Base-by-base conservation (phyloP, 1,140 invertebrate genomes). In the Antheraea pernyi region DNA sequence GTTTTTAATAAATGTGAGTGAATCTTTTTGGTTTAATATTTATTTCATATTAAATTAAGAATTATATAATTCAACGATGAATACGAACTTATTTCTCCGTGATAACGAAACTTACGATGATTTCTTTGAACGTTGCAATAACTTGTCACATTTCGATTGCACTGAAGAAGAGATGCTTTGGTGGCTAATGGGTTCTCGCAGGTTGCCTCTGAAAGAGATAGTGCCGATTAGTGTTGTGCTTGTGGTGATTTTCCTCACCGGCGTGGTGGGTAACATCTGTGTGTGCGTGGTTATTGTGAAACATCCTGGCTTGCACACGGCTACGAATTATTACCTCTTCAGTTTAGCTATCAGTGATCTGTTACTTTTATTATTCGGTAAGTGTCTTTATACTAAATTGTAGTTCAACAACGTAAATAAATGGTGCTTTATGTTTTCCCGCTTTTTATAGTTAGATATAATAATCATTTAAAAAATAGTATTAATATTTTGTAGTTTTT, bases 311-410 rank as follows among this genome's bases (percentile, higher is more conserved):
- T 95, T 98, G 94, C 97, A 97, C 75, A 97, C 96, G 6, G 95
- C 97, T 0, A 97, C 97, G 0, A 99, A 99, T 84, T 99, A 98
- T 84, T 99, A 99, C 91, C 93, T 99, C 74, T 98, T 99, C 89
- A 98, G 95, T 90, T 91, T 97, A 77, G 96, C 97, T 7, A 93
- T 97, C 30, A 97, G 96, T 13, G 97, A 97, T 89, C 85, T 97
- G 59, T 94, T 94, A 64, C 93, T 97, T 74, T 91, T 97, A 18
- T 87, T 96, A 19, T 94, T 97, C 76, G 96, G 96, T 97, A 83
- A 95, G 95, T 87, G 30, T 73, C 46, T 64, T 65, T 64, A 72
- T 7, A 63, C 68, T 39, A n/a, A 58, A n/a, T 11, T 48, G 46
- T 53, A 53, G 13, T 53, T 30, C 4, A n/a, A 1, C 22, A 30